These are phyloP conservation scores for Brassicogethes aeneus DNA, from an alignment of 2,888 invertebrate genomes.

Conservation along the genomic window DNA sequence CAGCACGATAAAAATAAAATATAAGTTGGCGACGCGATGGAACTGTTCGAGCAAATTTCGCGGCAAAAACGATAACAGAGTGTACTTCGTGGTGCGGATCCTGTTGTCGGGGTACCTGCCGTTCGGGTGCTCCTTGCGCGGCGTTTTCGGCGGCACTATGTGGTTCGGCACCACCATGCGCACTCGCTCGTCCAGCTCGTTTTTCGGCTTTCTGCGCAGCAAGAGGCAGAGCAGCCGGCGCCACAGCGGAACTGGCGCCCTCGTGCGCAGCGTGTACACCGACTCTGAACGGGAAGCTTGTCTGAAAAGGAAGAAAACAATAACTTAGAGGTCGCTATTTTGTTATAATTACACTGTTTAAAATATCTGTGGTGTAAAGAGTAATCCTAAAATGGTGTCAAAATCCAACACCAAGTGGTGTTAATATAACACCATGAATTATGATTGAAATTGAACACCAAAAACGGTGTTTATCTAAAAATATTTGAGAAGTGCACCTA, in stretches of 20 bases:
- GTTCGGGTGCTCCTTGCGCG: constrained; percentile 74
- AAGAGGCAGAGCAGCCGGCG: constrained; percentile 54
- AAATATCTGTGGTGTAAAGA: too few species aligned
- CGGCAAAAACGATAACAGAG: constrained; percentile 85
- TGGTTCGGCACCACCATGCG: constrained; percentile 78
- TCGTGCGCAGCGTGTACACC: constrained; percentile 76
- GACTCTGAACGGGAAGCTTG: constrained; percentile 85
- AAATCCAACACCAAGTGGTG: too few species aligned
- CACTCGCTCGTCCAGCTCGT: constrained; percentile 41
- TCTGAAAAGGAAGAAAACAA: constrained; percentile 34
- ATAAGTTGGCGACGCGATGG: constrained; percentile 94
- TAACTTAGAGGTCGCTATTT: too few species aligned
- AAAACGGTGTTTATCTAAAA: too few species aligned
- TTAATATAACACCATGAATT: too few species aligned
- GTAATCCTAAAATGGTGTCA: too few species aligned
- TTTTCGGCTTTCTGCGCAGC: constrained; percentile 51
- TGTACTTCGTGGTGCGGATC: constrained; percentile 93
- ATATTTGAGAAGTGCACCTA: too few species aligned
- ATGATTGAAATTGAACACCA: too few species aligned
- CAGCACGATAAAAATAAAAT: constrained; percentile 93
- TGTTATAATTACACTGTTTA: too few species aligned
- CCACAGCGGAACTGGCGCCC: constrained; percentile 65
- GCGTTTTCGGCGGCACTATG: constrained; percentile 71
- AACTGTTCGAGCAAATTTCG: constrained; percentile 96
- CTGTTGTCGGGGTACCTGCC: constrained; percentile 74